Evolutionary conservation across 1,140 invertebrate species (phyloP), one percentile per base, ranked within the genome.

Genomic region (Tetramorium parvispinum): DNA sequence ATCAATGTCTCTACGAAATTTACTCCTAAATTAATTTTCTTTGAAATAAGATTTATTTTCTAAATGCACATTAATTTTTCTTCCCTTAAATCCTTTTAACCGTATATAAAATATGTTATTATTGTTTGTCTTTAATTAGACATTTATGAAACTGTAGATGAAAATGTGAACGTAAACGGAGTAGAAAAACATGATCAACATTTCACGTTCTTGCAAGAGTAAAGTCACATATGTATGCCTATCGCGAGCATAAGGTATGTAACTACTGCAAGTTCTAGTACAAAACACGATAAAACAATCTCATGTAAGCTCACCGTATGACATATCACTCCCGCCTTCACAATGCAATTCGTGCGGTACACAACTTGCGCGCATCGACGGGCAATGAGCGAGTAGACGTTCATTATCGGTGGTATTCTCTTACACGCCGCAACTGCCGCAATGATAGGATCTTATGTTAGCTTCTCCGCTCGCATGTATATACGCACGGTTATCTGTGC

Each of bases 381-480:
- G 21, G 27, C 61, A 46, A 53, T 43, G n/a, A 66, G 46, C 27
- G 43, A 66, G 46, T 21, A 66, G 27, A 40, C 46, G 59, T 81
- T 68, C 61, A 81, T 81, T 68, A 68, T 73, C 71, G 37, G 37
- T 37, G 24, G 71, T 49, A 87, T 88, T 73, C 77, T 85, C 86
- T 85, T 88, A 83, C 32, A 81, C 77, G 76, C 55, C 79, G 76
- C 87, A 88, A 77, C 71, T 85, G 86, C 81, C 73, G 57, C 57
- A 77, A 78, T 57, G 87, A 89, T 89, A 88, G 73, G 83, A 89
- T 89, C 86, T 89, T 73, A 68, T 71, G 11, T 68, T 59, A 32
- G 32, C 71, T 40, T 61, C 86, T 24, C 40, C 61, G 37, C 46
- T 71, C 65, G n/a, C 37, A 32, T 3, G 46, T 63, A 43, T 83